Conservation (phyloP, 1,140 invertebrate genomes). For the Papilio polytes region DNA sequence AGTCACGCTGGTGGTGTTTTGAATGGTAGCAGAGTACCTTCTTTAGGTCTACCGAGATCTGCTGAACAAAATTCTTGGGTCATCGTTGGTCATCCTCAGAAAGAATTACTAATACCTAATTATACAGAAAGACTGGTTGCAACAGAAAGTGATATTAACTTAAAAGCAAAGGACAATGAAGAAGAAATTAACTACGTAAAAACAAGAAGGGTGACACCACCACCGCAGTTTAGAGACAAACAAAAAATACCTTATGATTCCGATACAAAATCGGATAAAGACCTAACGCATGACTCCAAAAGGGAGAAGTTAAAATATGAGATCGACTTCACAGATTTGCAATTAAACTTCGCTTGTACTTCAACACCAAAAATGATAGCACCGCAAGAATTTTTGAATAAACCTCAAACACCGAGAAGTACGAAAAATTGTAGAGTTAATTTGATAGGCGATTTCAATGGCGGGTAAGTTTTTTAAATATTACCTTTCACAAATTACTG, state of each 20-base stretch:
- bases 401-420: constrained; percentile 50
- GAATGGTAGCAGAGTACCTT: constrained; percentile 76
- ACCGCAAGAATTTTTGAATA: constrained; percentile 71
- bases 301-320: constrained; percentile 80
- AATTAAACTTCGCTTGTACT: constrained; percentile 77
- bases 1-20: constrained; percentile 70
- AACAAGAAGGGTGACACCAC: constrained; percentile 73
- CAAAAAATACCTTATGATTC: constrained; percentile 70
- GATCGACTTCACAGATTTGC: constrained; percentile 72
- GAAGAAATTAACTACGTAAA: constrained; percentile 60
- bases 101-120: constrained; percentile 74
- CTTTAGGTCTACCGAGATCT: constrained; percentile 72
- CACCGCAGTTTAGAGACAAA: constrained; percentile 79
- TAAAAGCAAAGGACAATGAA: constrained; percentile 65
- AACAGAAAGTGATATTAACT: constrained; percentile 57
- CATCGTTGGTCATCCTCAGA: constrained; percentile 71
- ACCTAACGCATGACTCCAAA: constrained; percentile 75
- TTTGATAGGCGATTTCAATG: constrained; percentile 72
- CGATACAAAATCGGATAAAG: constrained; percentile 67
- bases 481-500: background rate
- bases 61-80: constrained; percentile 75
- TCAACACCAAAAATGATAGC: constrained; percentile 81
- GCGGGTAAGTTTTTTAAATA: constrained; percentile 58
- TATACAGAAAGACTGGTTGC: constrained; percentile 74
- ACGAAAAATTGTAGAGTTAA: constrained; percentile 69